phyloP scores from a whole-genome alignment of 2,797 vertebrate species.

The Sardinella longiceps region DNA sequence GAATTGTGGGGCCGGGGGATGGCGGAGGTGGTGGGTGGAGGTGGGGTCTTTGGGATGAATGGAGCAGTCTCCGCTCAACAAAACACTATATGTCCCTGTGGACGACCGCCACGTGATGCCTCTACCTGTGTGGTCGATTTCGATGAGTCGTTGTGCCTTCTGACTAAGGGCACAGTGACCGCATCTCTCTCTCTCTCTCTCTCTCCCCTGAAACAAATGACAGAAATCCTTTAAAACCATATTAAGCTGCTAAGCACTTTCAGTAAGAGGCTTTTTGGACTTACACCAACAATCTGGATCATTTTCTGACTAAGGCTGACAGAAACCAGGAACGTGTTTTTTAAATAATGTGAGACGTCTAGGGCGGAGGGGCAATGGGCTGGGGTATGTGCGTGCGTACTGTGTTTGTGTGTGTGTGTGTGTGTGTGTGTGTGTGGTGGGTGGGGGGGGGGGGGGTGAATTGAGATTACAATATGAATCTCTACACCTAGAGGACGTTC shows the following conservation, averaged over 20 bases:
- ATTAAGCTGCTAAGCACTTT: constrained; percentile 40
- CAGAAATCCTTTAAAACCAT: constrained; percentile 27
- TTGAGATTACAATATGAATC: constrained; percentile 18
- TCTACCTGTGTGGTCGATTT: neutral
- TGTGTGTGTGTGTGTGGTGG: neutral
- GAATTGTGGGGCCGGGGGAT: neutral
- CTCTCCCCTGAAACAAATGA: constrained; percentile 15
- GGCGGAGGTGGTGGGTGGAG: no score
- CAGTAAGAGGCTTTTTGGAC: constrained; percentile 33
- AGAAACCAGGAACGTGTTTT: neutral
- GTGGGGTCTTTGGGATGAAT: neutral
- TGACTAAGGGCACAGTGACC: neutral
- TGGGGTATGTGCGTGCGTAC: no score
- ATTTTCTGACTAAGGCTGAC: constrained; percentile 1
- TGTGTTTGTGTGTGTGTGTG: no score
- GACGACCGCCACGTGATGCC: neutral
- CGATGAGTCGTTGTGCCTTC: neutral
- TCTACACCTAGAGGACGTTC: neutral
- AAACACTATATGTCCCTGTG: neutral
- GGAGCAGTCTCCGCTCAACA: neutral
- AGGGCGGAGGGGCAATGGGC: neutral
- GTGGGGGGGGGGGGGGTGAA: neutral
- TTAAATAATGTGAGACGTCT: constrained; percentile 1
- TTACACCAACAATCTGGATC: constrained; percentile 29
- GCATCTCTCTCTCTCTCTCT: neutral